Evolutionary conservation across 2,888 invertebrate genomes (phyloP).

Genomic region (Acanthococcus lagerstroemiae): DNA sequence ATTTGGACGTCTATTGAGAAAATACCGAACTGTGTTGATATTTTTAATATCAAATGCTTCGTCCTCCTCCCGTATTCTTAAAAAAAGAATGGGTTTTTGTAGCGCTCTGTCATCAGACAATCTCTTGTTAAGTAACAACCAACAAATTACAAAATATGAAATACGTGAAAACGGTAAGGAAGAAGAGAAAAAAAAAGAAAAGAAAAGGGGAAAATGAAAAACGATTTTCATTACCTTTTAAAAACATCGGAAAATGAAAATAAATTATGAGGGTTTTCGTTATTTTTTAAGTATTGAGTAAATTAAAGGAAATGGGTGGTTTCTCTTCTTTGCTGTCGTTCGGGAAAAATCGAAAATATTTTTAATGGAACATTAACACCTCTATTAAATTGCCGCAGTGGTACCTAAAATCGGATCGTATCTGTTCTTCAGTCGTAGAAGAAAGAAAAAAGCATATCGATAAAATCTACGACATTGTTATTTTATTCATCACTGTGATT

Average conservation of each 20-base stretch:
- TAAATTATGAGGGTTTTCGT: slow-evolving; percentile 30
- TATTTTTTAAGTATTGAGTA: slow-evolving; percentile 30
- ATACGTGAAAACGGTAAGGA: neutral
- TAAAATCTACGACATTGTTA: no score
- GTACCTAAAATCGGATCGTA: slow-evolving; percentile 25
- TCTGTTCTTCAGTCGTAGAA: no score
- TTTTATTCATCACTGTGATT: no score
- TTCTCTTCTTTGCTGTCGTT: slow-evolving; percentile 21
- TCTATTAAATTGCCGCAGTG: slow-evolving; percentile 27
- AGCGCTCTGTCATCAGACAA: neutral
- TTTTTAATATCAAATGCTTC: no score
- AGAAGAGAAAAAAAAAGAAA: neutral
- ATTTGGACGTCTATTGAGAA: no score
- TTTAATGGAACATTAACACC: slow-evolving; percentile 30
- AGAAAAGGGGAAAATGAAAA: slow-evolving; percentile 24
- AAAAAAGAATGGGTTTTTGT: no score
- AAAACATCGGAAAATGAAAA: slow-evolving; percentile 29
- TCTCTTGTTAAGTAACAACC: slow-evolving; percentile 21
- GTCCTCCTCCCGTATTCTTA: no score
- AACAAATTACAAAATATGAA: slow-evolving; percentile 24
- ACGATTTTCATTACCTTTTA: slow-evolving; percentile 30
- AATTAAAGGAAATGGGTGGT: slow-evolving; percentile 28
- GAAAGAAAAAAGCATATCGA: no score
- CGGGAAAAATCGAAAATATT: slow-evolving; percentile 26
- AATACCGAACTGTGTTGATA: no score